These are phyloP conservation scores for Temnothorax ravouxi DNA, from an alignment of 2,888 invertebrate species.

Conservation along the genomic window DNA sequence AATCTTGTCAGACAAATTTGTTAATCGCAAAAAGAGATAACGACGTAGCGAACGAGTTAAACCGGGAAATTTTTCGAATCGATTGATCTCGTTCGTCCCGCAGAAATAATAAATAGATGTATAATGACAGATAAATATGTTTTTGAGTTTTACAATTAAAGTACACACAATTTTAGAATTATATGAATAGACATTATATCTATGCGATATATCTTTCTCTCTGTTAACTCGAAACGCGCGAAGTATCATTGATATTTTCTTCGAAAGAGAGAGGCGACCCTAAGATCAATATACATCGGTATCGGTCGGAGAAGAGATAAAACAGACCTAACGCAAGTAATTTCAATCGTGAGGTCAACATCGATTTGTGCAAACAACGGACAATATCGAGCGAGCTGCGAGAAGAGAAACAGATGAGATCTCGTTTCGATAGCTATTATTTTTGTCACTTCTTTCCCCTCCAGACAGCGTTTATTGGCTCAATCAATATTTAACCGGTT, in stretches of 20 bases:
- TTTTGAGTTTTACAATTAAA: neutral
- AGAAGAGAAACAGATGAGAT: constrained; percentile 36
- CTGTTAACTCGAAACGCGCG: neutral
- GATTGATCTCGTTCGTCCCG: neutral
- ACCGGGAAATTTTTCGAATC: neutral
- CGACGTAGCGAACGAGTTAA: neutral
- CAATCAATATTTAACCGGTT: neutral
- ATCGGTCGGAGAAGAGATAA: constrained; percentile 47
- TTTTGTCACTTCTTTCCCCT: neutral
- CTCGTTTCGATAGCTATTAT: constrained; percentile 15
- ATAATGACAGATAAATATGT: neutral
- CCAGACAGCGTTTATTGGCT: constrained; percentile 7
- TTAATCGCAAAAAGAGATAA: neutral
- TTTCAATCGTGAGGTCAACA: constrained; percentile 53
- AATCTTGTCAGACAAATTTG: neutral
- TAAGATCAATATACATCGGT: constrained; percentile 44
- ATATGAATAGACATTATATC: neutral
- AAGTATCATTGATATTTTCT: constrained; percentile 24
- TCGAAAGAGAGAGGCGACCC: neutral
- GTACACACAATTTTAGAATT: neutral
- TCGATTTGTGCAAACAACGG: constrained; percentile 49
- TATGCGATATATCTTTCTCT: neutral
- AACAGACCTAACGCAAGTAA: constrained; percentile 36
- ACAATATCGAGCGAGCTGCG: constrained; percentile 22
- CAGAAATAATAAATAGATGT: neutral